Evolutionary conservation across 2,797 vertebrate species (phyloP).

Genomic region (Sphenodon punctatus): DNA sequence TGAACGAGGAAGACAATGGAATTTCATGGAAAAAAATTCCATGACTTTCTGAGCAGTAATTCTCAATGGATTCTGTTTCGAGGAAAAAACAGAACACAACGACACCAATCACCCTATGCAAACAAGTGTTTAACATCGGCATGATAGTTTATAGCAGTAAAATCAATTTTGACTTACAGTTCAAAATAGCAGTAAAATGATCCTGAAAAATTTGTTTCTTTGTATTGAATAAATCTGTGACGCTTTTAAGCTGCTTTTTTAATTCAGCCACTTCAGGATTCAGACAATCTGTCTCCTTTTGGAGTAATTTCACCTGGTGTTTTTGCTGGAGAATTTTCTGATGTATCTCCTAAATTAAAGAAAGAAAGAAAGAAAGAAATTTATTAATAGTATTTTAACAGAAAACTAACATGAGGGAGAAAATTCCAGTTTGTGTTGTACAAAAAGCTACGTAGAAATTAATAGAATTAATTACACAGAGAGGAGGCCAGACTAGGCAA

Average conservation of each 20-base stretch:
- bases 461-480: no score
- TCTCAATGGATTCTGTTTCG: no score
- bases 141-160: background rate
- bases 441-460: no score
- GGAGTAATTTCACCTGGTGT: constrained; percentile 79
- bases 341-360: constrained; percentile 78
- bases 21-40: no score
- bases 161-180: constrained; percentile 72
- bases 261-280: constrained; percentile 84
- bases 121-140: background rate
- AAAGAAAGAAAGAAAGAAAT: background rate
- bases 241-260: constrained; percentile 79
- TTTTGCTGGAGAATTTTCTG: constrained; percentile 86
- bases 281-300: constrained; percentile 84
- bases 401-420: background rate
- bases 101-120: no score
- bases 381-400: background rate
- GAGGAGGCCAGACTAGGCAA: background rate
- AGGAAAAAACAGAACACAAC: no score
- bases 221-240: constrained; percentile 84
- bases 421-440: background rate
- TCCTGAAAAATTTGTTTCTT: constrained; percentile 86
- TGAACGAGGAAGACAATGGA: no score
- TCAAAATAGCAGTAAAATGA: constrained; percentile 80
- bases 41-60: no score